phyloP scores from a whole-genome alignment of 2,888 invertebrate genomes.

The Epistrophe grossulariae region DNA sequence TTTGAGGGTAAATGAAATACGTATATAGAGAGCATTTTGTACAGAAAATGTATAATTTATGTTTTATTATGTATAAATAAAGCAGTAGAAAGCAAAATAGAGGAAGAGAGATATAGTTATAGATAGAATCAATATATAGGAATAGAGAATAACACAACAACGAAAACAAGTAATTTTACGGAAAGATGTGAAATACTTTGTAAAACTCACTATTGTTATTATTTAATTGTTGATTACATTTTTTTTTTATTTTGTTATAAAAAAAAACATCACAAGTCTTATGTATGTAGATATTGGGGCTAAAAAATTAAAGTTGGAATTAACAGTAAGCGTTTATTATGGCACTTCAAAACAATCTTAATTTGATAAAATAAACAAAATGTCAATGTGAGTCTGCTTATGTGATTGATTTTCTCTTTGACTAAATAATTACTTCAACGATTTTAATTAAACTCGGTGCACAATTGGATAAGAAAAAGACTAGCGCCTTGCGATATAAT shows the following conservation, averaged over 20 bases:
- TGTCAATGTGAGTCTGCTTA: neutral
- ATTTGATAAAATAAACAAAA: neutral
- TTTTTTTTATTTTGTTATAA: conserved; percentile 18
- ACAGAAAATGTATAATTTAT: conserved; percentile 22
- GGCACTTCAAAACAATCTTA: neutral
- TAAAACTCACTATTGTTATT: conserved; percentile 50
- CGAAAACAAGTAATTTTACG: conserved; percentile 42
- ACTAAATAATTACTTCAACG: neutral
- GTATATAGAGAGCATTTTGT: conserved; percentile 1
- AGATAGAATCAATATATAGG: conserved; percentile 26
- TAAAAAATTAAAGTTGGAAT: conserved; percentile 1
- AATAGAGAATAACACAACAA: conserved; percentile 60
- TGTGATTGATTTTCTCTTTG: neutral
- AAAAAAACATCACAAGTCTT: neutral
- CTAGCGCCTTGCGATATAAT: too few species aligned
- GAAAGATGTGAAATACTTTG: conserved; percentile 18
- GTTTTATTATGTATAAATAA: conserved; percentile 8
- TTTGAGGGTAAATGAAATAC: neutral
- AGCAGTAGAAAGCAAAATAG: neutral
- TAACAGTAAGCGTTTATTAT: neutral
- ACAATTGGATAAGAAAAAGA: too few species aligned
- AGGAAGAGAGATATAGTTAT: conserved; percentile 36
- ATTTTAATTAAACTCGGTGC: neutral
- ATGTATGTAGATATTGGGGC: neutral
- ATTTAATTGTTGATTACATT: neutral